Conservation (phyloP, 1,140 invertebrate genomes). For the Plectrocnemia conspersa region DNA sequence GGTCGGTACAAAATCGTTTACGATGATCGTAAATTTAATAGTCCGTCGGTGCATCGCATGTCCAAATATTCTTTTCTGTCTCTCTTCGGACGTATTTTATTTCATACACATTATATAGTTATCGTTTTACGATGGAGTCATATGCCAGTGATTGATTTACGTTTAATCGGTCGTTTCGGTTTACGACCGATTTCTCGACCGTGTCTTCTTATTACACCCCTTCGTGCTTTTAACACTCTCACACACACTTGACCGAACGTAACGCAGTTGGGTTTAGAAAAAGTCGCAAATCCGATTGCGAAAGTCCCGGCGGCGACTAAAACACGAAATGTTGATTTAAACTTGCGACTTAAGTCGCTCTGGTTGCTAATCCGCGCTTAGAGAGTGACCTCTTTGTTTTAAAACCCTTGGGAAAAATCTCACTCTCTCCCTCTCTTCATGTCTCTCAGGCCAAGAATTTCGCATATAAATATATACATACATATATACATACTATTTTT, state of each 20-base stretch:
- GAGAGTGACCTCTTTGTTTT: slow-evolving; percentile 11
- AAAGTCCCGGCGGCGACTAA: slow-evolving; percentile 9
- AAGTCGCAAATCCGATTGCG: slow-evolving; percentile 20
- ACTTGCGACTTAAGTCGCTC: slow-evolving; percentile 24
- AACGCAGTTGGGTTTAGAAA: too few species aligned
- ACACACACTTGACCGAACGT: too few species aligned
- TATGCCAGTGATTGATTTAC: slow-evolving; percentile 21
- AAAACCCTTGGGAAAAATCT: background rate
- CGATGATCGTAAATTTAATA: too few species aligned
- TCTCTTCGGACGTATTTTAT: background rate
- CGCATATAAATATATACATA: too few species aligned
- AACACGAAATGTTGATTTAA: slow-evolving; percentile 24
- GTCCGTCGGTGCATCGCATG: too few species aligned
- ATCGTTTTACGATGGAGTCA: slow-evolving; percentile 21
- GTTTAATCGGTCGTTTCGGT: slow-evolving; percentile 23
- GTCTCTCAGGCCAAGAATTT: too few species aligned
- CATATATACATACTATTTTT: too few species aligned
- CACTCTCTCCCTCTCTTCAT: background rate
- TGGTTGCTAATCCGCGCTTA: slow-evolving; percentile 16
- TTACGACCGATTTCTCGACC: slow-evolving; percentile 22
- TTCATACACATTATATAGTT: too few species aligned
- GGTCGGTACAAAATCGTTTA: too few species aligned
- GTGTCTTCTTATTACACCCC: slow-evolving; percentile 9
- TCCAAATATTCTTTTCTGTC: too few species aligned
- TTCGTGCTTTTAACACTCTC: background rate